These are phyloP conservation scores for Cygnus buccinator DNA, from an alignment of 2,113 vertebrate species.

Conservation along the genomic window DNA sequence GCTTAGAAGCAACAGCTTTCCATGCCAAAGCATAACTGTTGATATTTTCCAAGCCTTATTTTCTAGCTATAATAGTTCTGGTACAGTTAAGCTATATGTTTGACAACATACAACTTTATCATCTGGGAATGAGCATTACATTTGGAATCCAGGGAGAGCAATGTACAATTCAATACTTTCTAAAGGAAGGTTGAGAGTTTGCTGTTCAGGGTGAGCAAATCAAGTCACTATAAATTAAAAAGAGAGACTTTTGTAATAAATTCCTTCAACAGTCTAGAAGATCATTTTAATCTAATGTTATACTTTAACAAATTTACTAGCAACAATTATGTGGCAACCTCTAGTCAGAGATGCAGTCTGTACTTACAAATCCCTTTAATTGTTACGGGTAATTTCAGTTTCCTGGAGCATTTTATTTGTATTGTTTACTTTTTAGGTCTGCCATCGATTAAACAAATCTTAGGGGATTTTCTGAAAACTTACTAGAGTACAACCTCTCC, in stretches of 20 bases:
- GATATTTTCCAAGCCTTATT: constrained; percentile 11
- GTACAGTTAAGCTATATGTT: constrained; percentile 37
- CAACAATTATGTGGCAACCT: neutral
- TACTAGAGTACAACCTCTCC: neutral
- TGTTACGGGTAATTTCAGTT: neutral
- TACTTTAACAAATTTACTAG: neutral
- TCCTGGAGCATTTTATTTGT: constrained; percentile 32
- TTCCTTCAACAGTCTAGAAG: neutral
- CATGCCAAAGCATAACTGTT: constrained; percentile 9
- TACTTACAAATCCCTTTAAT: neutral
- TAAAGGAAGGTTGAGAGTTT: neutral
- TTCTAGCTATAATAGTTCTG: constrained; percentile 9
- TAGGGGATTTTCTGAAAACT: neutral
- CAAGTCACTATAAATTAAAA: neutral
- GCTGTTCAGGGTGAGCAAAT: neutral
- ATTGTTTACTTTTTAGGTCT: neutral
- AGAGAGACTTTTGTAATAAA: neutral
- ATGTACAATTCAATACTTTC: neutral
- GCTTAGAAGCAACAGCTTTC: constrained; percentile 22
- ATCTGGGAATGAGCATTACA: neutral
- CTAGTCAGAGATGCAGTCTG: neutral
- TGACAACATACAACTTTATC: constrained; percentile 12
- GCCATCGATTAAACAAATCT: constrained; percentile 1
- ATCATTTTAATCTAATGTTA: neutral
- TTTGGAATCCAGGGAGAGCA: neutral